Evolutionary conservation across 2,888 invertebrate species (phyloP).

Genomic region (Caenorhabditis uteleia): DNA sequence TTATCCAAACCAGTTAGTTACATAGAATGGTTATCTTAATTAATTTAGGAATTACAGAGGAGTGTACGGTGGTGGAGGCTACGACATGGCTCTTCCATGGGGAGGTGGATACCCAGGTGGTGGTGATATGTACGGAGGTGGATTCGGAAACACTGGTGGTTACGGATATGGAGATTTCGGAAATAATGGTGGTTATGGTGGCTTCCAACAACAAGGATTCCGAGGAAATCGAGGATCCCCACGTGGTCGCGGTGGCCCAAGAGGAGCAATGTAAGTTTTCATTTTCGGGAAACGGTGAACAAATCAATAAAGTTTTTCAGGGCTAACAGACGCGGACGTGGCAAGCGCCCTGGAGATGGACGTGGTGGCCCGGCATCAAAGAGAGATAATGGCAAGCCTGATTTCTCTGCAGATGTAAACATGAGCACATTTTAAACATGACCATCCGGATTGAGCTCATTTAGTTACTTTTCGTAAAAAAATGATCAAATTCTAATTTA

Average conservation of each 20-base stretch:
- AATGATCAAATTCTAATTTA: not conserved
- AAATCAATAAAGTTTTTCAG: conserved; percentile 1
- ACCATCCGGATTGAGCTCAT: not conserved
- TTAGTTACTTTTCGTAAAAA: not conserved
- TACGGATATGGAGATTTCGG: conserved; percentile 24
- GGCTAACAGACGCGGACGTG: conserved; percentile 44
- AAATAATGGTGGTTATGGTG: conserved; percentile 17
- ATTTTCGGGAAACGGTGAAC: not conserved
- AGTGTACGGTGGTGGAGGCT: conserved; percentile 18
- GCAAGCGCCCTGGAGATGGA: conserved; percentile 62
- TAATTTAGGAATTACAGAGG: not conserved
- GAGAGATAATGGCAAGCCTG: conserved; percentile 58
- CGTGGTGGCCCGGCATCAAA: conserved; percentile 65
- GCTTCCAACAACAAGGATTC: conserved; percentile 26
- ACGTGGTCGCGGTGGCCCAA: conserved; percentile 34
- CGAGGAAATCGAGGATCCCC: conserved; percentile 32
- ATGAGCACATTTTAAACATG: conserved; percentile 51
- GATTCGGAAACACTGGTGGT: conserved; percentile 25
- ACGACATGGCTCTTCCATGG: conserved; percentile 33
- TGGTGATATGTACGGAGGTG: conserved; percentile 14
- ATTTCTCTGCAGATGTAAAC: conserved; percentile 61
- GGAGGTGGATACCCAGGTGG: conserved; percentile 30
- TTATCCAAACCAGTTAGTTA: conserved; percentile 16
- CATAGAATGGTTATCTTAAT: not conserved
- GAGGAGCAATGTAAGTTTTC: conserved; percentile 32